A percentile compares a stretch with the other conserved stretches of the same genome.
These are phyloP conservation scores for Zophobas atratus DNA, from an alignment of 1,140 invertebrate species.

Conservation along the genomic window DNA sequence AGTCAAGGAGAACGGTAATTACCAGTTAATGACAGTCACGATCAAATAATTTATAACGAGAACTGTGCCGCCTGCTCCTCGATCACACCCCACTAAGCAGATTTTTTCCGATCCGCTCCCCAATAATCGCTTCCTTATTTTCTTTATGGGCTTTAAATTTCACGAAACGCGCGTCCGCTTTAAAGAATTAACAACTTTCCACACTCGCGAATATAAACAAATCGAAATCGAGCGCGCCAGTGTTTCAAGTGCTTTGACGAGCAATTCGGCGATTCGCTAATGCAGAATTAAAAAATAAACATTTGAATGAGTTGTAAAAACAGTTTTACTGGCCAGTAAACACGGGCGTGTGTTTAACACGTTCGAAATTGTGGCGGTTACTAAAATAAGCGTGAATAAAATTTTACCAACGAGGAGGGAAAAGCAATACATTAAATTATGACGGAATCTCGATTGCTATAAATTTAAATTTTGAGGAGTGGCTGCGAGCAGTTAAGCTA, in stretches of 20 bases:
- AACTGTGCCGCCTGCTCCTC: slow-evolving; percentile 13
- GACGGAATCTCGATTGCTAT: not conserved
- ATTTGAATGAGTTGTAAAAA: slow-evolving; percentile 20
- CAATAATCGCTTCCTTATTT: too few relatives aligned
- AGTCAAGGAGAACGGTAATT: slow-evolving; percentile 36
- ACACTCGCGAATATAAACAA: not conserved
- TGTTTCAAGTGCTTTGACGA: not conserved
- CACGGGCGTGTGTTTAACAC: slow-evolving; percentile 22
- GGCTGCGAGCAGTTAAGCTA: too few relatives aligned
- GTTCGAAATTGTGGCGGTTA: not conserved
- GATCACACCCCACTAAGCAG: not conserved
- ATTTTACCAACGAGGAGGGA: not conserved
- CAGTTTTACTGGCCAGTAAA: slow-evolving; percentile 31
- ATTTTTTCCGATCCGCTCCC: not conserved
- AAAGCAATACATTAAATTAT: slow-evolving; percentile 9
- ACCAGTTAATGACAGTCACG: slow-evolving; percentile 40
- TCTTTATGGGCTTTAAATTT: not conserved
- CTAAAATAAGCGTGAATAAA: slow-evolving; percentile 12
- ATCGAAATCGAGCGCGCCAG: not conserved
- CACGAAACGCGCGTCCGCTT: not conserved
- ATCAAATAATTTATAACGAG: slow-evolving; percentile 35
- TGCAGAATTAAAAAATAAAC: slow-evolving; percentile 30
- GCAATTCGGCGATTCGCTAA: slow-evolving; percentile 18
- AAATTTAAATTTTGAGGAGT: too few relatives aligned
- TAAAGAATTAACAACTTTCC: not conserved